These are phyloP conservation scores for Calonectris borealis DNA, from an alignment of 2,113 vertebrate species.

Conservation along the genomic window DNA sequence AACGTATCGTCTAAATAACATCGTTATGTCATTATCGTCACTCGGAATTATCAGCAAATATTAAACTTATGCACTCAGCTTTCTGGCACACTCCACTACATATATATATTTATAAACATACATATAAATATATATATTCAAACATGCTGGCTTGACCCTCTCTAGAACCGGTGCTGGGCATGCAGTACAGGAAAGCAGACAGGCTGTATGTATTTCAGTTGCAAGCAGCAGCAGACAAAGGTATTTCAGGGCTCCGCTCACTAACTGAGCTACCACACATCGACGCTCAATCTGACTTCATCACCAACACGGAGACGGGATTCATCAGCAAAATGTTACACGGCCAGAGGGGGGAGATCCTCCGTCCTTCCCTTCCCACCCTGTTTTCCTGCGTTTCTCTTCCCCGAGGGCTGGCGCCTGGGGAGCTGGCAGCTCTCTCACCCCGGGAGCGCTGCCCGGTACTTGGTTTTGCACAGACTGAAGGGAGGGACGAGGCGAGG, in stretches of 20 bases:
- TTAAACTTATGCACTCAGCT: not conserved
- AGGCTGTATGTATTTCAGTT: not conserved
- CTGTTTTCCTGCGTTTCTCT: not conserved
- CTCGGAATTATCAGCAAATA: not conserved
- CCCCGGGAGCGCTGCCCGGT: no score
- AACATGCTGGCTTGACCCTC: not conserved
- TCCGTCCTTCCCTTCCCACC: not conserved
- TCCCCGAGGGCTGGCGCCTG: not conserved
- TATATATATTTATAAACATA: not conserved
- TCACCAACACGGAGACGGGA: not conserved
- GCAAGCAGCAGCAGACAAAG: not conserved
- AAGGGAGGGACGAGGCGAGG: not conserved
- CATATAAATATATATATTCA: not conserved
- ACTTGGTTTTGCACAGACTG: no score
- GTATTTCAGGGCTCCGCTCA: not conserved
- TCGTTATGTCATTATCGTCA: fast-evolving
- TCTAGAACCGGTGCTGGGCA: not conserved
- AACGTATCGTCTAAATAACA: fast-evolving
- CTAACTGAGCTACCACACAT: not conserved
- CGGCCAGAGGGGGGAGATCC: not conserved
- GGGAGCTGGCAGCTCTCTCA: not conserved
- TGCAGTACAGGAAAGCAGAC: not conserved
- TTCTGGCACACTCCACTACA: not conserved
- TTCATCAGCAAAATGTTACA: not conserved
- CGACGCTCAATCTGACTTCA: not conserved